These are phyloP conservation scores for Emydura subglobosa DNA, from an alignment of 2,113 vertebrate species.

Conservation along the genomic window DNA sequence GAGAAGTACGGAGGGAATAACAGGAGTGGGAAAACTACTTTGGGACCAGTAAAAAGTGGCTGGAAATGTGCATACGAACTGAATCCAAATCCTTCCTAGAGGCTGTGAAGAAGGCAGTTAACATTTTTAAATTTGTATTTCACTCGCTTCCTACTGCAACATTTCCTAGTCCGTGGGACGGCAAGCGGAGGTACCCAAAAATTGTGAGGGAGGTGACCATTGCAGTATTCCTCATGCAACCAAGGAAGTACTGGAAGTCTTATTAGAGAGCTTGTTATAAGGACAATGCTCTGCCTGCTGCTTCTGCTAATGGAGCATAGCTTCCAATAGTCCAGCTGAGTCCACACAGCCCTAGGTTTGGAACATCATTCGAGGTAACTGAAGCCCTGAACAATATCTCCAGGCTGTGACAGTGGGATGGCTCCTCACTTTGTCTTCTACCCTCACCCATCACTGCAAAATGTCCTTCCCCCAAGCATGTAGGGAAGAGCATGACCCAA, in stretches of 20 bases:
- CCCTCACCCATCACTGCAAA: background rate
- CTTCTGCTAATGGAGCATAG: background rate
- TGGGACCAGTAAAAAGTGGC: conserved; percentile 2
- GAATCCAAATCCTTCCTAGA: conserved; percentile 7
- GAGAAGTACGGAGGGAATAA: background rate
- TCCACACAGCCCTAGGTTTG: background rate
- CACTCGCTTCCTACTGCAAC: conserved; percentile 18
- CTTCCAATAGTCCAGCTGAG: background rate
- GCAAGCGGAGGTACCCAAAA: background rate
- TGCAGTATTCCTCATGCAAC: background rate
- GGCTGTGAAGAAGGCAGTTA: background rate
- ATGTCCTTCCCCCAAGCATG: background rate
- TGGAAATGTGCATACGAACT: conserved; percentile 48
- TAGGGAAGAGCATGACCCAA: background rate
- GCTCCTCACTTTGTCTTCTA: background rate
- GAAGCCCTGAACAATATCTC: fast-evolving
- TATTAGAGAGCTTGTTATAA: background rate
- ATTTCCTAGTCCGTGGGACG: conserved; percentile 7
- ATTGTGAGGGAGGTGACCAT: background rate
- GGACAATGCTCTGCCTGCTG: background rate
- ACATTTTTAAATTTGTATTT: conserved; percentile 29
- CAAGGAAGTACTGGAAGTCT: background rate
- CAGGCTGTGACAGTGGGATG: background rate
- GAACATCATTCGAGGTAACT: background rate
- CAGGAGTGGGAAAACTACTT: background rate